These are phyloP conservation scores for Coleophora flavipennella DNA, from an alignment of 2,888 invertebrate species.

Conservation along the genomic window DNA sequence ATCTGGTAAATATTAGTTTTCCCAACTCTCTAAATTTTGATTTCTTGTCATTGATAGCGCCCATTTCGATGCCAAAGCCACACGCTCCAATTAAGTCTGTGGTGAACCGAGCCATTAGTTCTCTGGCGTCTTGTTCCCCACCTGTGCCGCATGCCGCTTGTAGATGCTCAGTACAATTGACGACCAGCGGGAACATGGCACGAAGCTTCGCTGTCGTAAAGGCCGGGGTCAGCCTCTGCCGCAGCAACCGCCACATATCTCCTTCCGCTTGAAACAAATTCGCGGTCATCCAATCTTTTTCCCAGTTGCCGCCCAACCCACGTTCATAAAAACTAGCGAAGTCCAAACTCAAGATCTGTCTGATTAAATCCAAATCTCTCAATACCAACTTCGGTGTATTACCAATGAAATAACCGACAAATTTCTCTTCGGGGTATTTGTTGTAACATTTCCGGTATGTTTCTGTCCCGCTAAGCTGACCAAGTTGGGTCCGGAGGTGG, in stretches of 20 bases:
- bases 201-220: constrained; percentile 28
- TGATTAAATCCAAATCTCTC: constrained; percentile 24
- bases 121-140: constrained; percentile 20
- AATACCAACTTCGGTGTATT: constrained; percentile 20
- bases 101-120: constrained; percentile 33
- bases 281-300: constrained; percentile 21
- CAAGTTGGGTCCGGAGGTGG: constrained; percentile 14
- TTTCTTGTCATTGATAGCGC: constrained; percentile 25
- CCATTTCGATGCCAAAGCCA: constrained; percentile 32
- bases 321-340: constrained; percentile 24
- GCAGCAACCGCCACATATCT: constrained; percentile 29
- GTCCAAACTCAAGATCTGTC: constrained; percentile 22
- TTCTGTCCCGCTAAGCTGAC: constrained; percentile 17
- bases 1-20: constrained; percentile 18
- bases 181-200: constrained; percentile 31
- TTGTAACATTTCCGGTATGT: constrained; percentile 17
- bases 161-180: constrained; percentile 23
- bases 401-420: constrained; percentile 23
- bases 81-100: constrained; percentile 34
- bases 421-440: constrained; percentile 21
- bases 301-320: constrained; percentile 18
- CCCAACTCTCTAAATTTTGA: constrained; percentile 27
- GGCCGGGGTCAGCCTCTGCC: constrained; percentile 28
- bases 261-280: constrained; percentile 31
- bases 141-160: constrained; percentile 6